Evolutionary conservation across 2,113 vertebrate species (phyloP), one percentile per base, ranked within the genome.

Genomic region (Psilopsiagon aymara): DNA sequence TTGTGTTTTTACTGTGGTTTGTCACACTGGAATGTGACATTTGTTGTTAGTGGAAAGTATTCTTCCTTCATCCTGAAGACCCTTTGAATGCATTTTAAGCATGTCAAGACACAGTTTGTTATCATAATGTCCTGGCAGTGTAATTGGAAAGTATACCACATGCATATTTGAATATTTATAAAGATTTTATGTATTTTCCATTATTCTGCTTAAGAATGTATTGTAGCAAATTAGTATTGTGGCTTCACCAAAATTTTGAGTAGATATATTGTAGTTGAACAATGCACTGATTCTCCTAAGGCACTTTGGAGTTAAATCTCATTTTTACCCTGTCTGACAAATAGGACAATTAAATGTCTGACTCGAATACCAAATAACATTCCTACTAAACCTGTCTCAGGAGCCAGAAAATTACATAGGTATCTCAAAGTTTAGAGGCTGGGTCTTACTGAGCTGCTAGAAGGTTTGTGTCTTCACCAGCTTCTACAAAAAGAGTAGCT

Each of bases 131-230:
- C 44, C 43, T 93, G n/a, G 35, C 55, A 86, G 15, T 83, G 39
- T 86, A 85, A 80, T 55, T 95, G 71, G 64, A 86, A 92, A 71
- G 19, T 60, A n/a, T 75, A 57, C 28, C 4, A 3, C 35, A 31
- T 71, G 60, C 12, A 53, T 25, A 21, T 88, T 88, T 86, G 51
- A 94, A 57, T 96, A 84, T 95, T 82, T 89, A 47, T 80, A 64
- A 82, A 51, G 27, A 39, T 86, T 82, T 91, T 49, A 81, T 80
- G 16, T 83, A 49, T 94, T 86, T 94, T 92, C 70, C 35, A 52
- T 89, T 87, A 64, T 85, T 88, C 53, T 82, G 8, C 46, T 83
- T 86, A 35, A 88, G 88, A 95, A 68, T n/a, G 13, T 29, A 44
- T 87, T 80, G 20, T 43, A 78, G 77, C 53, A 95, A 76, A 89